Evolutionary conservation across 2,113 vertebrate genomes (phyloP), one percentile per base, ranked within the genome.

Genomic region (Probosciger aterrimus): DNA sequence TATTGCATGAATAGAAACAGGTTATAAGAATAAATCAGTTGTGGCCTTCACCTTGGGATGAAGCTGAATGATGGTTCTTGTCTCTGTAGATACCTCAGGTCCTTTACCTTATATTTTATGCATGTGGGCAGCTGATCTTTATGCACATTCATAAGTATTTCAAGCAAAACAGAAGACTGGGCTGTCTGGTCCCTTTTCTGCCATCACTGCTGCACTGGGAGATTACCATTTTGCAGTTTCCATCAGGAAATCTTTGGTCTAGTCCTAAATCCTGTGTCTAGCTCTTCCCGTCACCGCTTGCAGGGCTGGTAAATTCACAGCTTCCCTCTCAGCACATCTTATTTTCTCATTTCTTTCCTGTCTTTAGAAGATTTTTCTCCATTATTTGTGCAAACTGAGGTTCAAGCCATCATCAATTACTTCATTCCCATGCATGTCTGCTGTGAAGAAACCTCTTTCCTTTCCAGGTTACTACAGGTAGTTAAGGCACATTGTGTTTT

Each of bases 321-420:
- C 89, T 64, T 84, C 65, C 69, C 65, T 14, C 12, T 64, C 89
- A 95, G 89, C 81, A 75, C 52, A 47, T 92, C 69, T 79, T 33
- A 60, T 84, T 86, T 84, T 71, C 81, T 91, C 17, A 91, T 93
- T 95, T 68, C 43, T 78, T 92, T 76, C 47, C 86, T 68, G 35
- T 69, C 50, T 82, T 82, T 49, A 23, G 57, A 35, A 74, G 55
- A 49, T 60, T 65, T 78, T 86, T 86, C 86, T 77, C 55, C 15
- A 6, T 89, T 83, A 57, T 64, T 76, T 44, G 57, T 19, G 39
- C 57, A 62, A 62, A 57, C 77, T 53, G 77, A 79, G 89, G 17
- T 81, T 47, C 47, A 50, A 75, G 30, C 79, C 49, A 57, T 88
- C 75, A 5, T 57, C 86, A 60, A 23, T 46, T 55, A 18, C 71